A percentile compares a stretch with the other conserved stretches of the same genome.
phyloP scores from a whole-genome alignment of 2,113 vertebrate genomes.

The Camelus dromedarius region DNA sequence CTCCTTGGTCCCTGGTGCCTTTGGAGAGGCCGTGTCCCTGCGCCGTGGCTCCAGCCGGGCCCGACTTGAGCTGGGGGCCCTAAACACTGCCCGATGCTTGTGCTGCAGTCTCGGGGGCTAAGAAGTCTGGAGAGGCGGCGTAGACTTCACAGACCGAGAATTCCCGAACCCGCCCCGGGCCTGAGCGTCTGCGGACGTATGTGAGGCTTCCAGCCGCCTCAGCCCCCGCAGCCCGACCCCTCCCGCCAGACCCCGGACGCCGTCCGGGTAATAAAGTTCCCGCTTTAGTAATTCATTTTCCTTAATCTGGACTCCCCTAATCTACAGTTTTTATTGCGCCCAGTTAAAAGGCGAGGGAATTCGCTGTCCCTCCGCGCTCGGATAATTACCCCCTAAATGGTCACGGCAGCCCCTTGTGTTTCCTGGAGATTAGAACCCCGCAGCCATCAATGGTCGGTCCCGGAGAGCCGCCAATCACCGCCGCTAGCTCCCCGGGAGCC shows the following conservation, averaged over 20 bases:
- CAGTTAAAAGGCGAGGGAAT: constrained; percentile 90
- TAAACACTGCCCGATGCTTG: neutral
- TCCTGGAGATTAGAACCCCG: constrained; percentile 93
- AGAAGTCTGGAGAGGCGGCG: neutral
- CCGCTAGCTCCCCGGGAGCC: constrained; percentile 77
- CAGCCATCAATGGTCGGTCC: constrained; percentile 91
- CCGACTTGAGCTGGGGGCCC: neutral
- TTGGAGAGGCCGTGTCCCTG: neutral
- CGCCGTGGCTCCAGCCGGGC: neutral
- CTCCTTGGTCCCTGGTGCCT: neutral
- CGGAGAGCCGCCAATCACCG: constrained; percentile 88
- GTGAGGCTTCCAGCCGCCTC: neutral
- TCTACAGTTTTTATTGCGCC: constrained; percentile 91
- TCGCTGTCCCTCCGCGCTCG: constrained; percentile 87
- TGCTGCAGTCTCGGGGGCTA: neutral
- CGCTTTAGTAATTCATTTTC: constrained; percentile 82
- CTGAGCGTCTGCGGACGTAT: neutral
- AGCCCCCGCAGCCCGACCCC: constrained; percentile 39
- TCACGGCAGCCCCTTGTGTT: constrained; percentile 91
- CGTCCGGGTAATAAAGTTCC: constrained; percentile 85
- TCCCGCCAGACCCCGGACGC: constrained; percentile 74
- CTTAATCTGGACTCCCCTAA: constrained; percentile 86
- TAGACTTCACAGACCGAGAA: neutral
- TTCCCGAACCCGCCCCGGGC: neutral
- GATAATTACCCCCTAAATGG: constrained; percentile 94